Evolutionary conservation across 2,888 invertebrate species (phyloP).

Genomic region (Papilio gigon): DNA sequence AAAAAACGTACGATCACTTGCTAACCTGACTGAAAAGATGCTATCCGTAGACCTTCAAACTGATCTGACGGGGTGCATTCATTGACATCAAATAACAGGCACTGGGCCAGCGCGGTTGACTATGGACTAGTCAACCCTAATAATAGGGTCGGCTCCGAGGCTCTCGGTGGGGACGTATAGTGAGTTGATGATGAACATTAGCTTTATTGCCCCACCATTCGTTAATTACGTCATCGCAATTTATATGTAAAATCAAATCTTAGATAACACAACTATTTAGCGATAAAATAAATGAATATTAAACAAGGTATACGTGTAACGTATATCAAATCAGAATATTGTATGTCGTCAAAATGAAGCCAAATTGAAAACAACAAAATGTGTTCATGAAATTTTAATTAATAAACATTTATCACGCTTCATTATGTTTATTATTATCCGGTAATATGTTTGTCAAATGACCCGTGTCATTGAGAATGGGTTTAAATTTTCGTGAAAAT

Average conservation of each 20-base stretch:
- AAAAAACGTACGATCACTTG: background rate
- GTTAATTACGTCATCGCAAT: background rate
- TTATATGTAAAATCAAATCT: background rate
- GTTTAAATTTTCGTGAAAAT: too few relatives aligned
- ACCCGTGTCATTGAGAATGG: background rate
- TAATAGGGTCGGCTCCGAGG: too few relatives aligned
- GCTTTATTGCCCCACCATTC: too few relatives aligned
- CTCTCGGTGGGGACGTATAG: too few relatives aligned
- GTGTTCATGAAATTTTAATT: slow-evolving; percentile 3
- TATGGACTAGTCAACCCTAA: too few relatives aligned
- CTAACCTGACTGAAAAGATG: too few relatives aligned
- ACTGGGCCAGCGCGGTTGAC: too few relatives aligned
- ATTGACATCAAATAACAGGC: too few relatives aligned
- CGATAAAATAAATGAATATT: background rate
- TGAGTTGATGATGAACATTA: too few relatives aligned
- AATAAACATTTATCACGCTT: background rate
- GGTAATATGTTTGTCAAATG: background rate
- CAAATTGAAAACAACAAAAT: slow-evolving; percentile 4
- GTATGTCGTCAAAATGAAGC: background rate
- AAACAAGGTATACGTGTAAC: background rate
- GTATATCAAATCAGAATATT: background rate
- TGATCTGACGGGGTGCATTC: too few relatives aligned
- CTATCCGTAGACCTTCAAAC: too few relatives aligned
- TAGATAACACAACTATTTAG: background rate
- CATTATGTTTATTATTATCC: background rate